Evolutionary conservation across 2,113 vertebrate species (phyloP).

Genomic region (Donacobius atricapilla): DNA sequence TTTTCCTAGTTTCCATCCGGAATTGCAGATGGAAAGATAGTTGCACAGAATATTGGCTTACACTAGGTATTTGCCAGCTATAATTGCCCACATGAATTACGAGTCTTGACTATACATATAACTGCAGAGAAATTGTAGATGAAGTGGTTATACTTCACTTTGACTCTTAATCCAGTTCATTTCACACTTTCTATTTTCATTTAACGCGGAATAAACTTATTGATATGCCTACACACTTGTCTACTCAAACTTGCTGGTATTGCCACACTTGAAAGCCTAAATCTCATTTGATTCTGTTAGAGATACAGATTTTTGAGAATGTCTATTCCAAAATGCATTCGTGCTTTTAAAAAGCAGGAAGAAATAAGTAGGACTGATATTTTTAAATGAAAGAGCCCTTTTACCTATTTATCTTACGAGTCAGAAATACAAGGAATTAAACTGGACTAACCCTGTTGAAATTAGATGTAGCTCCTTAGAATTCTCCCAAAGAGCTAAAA

Average conservation of each 20-base stretch:
- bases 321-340: background rate
- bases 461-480: background rate
- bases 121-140: background rate
- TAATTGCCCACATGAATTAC: background rate
- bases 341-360: background rate
- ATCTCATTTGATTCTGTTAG: background rate
- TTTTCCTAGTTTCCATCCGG: background rate
- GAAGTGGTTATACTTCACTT: background rate
- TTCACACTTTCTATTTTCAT: conserved; percentile 6
- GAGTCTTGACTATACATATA: background rate
- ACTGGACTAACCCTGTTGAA: background rate
- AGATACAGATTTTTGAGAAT: background rate
- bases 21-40: background rate
- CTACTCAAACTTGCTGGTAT: background rate
- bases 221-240: background rate
- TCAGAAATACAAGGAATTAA: background rate
- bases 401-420: background rate
- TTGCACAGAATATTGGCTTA: background rate
- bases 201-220: background rate
- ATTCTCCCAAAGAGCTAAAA: background rate
- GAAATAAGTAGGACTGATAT: background rate
- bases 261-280: background rate
- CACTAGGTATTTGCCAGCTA: background rate
- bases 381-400: background rate
- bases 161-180: background rate